A percentile compares a stretch with the other conserved stretches of the same genome.
Conservation (phyloP, 2,797 vertebrate species). For the Eospalax fontanierii region DNA sequence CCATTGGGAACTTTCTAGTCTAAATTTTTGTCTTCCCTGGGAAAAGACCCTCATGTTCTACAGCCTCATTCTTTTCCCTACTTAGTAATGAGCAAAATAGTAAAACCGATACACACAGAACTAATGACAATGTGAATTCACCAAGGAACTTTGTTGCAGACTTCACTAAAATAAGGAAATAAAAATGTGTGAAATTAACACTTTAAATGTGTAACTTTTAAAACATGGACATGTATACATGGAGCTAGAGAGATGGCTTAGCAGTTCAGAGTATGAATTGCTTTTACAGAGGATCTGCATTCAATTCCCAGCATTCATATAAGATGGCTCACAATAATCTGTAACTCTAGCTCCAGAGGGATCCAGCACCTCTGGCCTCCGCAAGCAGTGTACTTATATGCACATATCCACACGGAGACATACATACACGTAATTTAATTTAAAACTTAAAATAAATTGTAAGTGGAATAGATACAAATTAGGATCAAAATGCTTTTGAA, state of each 20-base stretch:
- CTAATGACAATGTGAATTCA: background rate
- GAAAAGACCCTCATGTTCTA: slow-evolving; percentile 71
- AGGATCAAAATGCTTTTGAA: background rate
- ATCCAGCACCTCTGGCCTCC: too few relatives aligned
- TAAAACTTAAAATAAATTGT: too few relatives aligned
- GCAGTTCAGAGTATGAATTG: too few relatives aligned
- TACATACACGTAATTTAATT: too few relatives aligned
- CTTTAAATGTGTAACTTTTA: background rate
- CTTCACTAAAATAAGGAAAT: background rate
- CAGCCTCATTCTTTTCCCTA: slow-evolving; percentile 52
- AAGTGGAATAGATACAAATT: background rate
- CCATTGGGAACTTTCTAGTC: slow-evolving; percentile 82
- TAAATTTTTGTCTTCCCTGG: slow-evolving; percentile 83
- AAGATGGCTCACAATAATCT: too few relatives aligned
- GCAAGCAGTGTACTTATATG: too few relatives aligned
- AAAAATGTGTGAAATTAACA: background rate
- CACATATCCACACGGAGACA: too few relatives aligned
- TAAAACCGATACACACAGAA: background rate
- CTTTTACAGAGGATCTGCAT: too few relatives aligned
- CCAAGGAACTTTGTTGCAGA: slow-evolving; percentile 2
- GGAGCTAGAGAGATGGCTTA: too few relatives aligned
- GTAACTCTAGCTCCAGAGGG: too few relatives aligned
- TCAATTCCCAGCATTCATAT: too few relatives aligned
- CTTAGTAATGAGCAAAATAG: background rate
- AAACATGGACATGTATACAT: too few relatives aligned